Evolutionary conservation across 2,888 invertebrate genomes (phyloP).

Genomic region (Oscheius sp.): DNA sequence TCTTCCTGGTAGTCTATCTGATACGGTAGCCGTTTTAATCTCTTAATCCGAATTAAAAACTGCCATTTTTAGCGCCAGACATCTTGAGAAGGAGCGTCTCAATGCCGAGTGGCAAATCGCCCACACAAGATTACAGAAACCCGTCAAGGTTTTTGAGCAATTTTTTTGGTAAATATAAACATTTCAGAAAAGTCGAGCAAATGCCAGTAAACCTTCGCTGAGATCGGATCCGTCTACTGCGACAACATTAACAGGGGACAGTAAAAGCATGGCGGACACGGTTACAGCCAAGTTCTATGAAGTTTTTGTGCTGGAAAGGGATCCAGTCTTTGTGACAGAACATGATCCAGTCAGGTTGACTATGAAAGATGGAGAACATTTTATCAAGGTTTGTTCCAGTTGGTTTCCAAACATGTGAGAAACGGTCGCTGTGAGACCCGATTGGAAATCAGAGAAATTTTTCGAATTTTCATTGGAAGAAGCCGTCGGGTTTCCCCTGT

Average conservation of each 20-base stretch:
- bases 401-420: too few species aligned
- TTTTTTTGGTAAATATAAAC: constrained; percentile 31
- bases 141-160: neutral
- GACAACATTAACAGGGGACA: constrained; percentile 48
- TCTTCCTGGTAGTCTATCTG: constrained; percentile 25
- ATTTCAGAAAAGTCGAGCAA: constrained; percentile 36
- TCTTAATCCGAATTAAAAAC: neutral
- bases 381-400: constrained; percentile 36
- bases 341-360: constrained; percentile 44
- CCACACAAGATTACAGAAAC: constrained; percentile 10
- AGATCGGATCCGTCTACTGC: constrained; percentile 50
- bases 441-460: too few species aligned
- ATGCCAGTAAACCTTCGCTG: constrained; percentile 49
- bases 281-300: constrained; percentile 36
- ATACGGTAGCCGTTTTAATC: constrained; percentile 20
- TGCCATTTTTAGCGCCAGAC: constrained; percentile 41
- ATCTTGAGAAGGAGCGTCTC: constrained; percentile 48
- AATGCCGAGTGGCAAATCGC: constrained; percentile 58
- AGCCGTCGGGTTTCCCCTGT: too few species aligned
- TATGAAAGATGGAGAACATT: constrained; percentile 44
- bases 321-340: constrained; percentile 49
- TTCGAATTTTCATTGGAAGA: too few species aligned
- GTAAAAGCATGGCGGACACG: constrained; percentile 26
- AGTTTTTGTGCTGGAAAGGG: constrained; percentile 45
- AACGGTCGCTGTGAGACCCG: too few species aligned